These are phyloP conservation scores for Cercopithecus petaurista DNA, from an alignment of 2,797 vertebrate species.

Conservation along the genomic window DNA sequence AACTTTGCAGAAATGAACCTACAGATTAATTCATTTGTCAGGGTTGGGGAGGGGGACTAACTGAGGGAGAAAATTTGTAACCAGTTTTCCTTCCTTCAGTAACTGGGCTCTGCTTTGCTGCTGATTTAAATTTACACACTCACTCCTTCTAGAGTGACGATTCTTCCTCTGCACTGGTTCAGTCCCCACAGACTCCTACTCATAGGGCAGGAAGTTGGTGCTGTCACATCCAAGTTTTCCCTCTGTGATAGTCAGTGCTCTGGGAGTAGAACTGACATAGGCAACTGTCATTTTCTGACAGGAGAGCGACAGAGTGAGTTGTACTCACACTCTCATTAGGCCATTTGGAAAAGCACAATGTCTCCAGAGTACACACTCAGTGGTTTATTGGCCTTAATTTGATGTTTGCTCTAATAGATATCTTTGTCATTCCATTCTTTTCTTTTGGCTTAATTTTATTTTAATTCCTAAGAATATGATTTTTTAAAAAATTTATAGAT, in stretches of 20 bases:
- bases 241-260: neutral
- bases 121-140: neutral
- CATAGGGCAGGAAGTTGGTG: neutral
- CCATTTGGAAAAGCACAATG: neutral
- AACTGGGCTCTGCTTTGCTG: neutral
- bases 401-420: conserved; percentile 16
- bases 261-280: neutral
- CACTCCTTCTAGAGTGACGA: neutral
- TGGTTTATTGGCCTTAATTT: neutral
- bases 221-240: conserved; percentile 3
- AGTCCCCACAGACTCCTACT: neutral
- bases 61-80: neutral
- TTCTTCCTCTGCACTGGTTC: neutral
- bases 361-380: neutral
- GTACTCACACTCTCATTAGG: neutral
- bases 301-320: neutral
- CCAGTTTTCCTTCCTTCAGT: neutral
- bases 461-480: neutral
- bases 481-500: neutral
- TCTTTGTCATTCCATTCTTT: neutral
- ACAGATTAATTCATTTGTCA: conserved; percentile 44
- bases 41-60: neutral
- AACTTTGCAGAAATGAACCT: conserved; percentile 39
- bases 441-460: neutral
- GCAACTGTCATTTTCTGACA: conserved; percentile 43